Base-by-base conservation (phyloP, 2,888 invertebrate species). In the Aphodius sticticus region DNA sequence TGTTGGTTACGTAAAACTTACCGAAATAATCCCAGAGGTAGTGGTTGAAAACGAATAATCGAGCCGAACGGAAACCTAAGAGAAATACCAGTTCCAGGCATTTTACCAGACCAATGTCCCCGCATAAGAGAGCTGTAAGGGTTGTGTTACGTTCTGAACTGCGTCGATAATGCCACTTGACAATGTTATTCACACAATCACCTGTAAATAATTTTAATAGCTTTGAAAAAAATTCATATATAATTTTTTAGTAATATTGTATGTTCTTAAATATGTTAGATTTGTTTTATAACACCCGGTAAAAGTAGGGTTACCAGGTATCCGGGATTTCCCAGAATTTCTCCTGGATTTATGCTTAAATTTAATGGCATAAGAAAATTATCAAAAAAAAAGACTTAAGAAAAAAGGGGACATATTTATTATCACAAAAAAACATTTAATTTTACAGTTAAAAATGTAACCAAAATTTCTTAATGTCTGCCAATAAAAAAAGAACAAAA, bases 11-110 rank as follows among this genome's bases (percentile, higher is more conserved):
- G 15, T 69, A 69, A 14, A 69, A 89, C 91, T 91, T 90, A 98
- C 98, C 95, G 87, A 99, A 95, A 90, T 97, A 99, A 89, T 99
- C 99, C 99, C 99, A 99, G 83, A 99, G 94, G 88, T 97, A 99
- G 83, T 98, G 94, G 90, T 98, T 98, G 85, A 95, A 94, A 36
- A 97, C 96, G 89, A 99, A 99, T 84, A 99, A 92, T 81, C 98
- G 92, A 2, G 96, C 94, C 6, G 98, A 98, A 85, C 97, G 96
- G 89, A 98, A 98, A 6, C 99, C 99, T 86, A 95, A 95, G n/a
- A 97, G 92, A 89, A 99, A 99, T 2, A 97, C 97, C 88, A 97
- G 95, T 88, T 99, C 98, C 84, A 99, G 90, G 86, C 97, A 96
- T 86, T 95, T 94, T 2, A 99, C 98, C 6, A 99, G 91, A 0